Conservation (phyloP, 2,888 invertebrate genomes). For the Acanthosepion lycidas region DNA sequence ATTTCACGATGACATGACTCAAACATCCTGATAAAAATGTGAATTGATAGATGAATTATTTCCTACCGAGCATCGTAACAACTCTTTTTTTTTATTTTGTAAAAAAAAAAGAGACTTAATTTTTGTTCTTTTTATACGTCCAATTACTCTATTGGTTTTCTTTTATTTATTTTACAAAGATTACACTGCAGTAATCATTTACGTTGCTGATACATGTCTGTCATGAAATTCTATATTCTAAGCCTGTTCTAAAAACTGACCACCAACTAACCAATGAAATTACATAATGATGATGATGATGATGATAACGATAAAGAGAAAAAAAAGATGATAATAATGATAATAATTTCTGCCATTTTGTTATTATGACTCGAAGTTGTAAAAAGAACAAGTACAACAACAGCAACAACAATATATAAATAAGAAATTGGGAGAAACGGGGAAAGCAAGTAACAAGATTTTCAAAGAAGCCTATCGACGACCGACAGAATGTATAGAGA, state of each 20-base stretch:
- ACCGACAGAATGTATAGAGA: slow-evolving; percentile 14
- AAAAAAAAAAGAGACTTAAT: too few relatives aligned
- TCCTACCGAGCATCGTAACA: too few relatives aligned
- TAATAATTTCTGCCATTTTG: not conserved
- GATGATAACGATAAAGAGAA: not conserved
- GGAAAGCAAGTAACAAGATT: not conserved
- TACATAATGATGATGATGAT: not conserved
- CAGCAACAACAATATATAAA: not conserved
- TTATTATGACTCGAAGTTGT: not conserved
- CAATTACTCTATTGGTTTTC: too few relatives aligned
- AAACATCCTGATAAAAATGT: too few relatives aligned
- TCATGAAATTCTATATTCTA: not conserved
- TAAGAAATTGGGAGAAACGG: not conserved
- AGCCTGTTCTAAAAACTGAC: not conserved
- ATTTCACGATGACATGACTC: too few relatives aligned
- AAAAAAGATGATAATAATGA: not conserved
- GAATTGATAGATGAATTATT: too few relatives aligned
- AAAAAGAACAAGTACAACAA: not conserved
- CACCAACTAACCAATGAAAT: not conserved
- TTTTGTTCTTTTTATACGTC: too few relatives aligned
- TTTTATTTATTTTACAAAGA: not conserved
- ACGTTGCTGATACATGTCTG: not conserved
- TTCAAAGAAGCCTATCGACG: not conserved
- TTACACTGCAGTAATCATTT: not conserved
- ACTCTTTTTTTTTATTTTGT: too few relatives aligned